These are phyloP conservation scores for Percopsis transmontana DNA, from an alignment of 2,113 vertebrate genomes.

Conservation along the genomic window DNA sequence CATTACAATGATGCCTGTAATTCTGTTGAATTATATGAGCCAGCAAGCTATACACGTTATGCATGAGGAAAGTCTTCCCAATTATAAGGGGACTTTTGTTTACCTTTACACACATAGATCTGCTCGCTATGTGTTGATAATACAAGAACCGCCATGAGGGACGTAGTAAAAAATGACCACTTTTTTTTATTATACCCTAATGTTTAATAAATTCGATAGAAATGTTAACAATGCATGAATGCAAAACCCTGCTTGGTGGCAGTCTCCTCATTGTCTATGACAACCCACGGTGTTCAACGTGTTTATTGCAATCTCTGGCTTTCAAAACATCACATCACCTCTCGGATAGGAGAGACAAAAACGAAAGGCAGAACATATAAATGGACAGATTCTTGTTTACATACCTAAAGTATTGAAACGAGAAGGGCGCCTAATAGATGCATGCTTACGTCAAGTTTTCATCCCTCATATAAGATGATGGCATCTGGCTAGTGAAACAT, in stretches of 20 bases:
- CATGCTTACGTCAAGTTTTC: background rate
- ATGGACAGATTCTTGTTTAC: background rate
- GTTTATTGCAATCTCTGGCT: conserved; percentile 67
- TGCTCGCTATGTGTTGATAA: conserved; percentile 36
- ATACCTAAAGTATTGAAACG: too few species aligned
- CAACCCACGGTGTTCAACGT: conserved; percentile 45
- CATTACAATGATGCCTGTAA: background rate
- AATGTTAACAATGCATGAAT: conserved; percentile 51
- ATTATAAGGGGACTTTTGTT: conserved; percentile 16
- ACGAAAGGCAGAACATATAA: background rate
- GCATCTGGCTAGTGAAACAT: background rate
- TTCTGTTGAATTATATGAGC: conserved; percentile 12
- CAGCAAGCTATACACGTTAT: background rate
- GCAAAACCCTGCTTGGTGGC: conserved; percentile 45
- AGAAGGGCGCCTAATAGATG: background rate
- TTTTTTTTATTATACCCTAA: conserved; percentile 11
- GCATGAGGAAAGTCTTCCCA: conserved; percentile 8
- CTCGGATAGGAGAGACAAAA: conserved; percentile 2
- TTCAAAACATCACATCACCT: conserved; percentile 8
- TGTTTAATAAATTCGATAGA: conserved; percentile 15
- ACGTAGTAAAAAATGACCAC: conserved; percentile 22
- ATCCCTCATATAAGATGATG: background rate
- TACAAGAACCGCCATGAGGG: conserved; percentile 48
- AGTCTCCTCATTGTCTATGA: conserved; percentile 9
- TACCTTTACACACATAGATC: conserved; percentile 22